A percentile compares a stretch with the other conserved stretches of the same genome.
phyloP scores from a whole-genome alignment of 2,888 invertebrate genomes.

The Acanthosepion pharaonis region DNA sequence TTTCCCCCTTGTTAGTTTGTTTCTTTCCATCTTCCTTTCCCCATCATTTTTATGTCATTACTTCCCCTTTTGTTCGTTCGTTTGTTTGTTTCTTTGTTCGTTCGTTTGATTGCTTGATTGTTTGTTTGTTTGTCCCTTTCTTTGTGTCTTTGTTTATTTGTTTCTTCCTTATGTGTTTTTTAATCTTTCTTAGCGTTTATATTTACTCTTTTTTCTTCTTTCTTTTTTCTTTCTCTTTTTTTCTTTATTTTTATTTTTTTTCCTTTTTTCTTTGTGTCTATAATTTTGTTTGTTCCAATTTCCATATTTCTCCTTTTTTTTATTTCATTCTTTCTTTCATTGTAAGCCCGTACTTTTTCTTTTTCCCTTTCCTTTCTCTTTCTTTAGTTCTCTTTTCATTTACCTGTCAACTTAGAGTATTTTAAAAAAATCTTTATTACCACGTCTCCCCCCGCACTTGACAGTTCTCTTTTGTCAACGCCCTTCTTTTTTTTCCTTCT shows the following conservation, averaged over 20 bases:
- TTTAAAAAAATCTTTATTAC: too few species aligned
- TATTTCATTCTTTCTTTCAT: neutral
- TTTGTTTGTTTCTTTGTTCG: neutral
- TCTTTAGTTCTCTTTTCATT: neutral
- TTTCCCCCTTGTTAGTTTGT: too few species aligned
- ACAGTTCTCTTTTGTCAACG: too few species aligned
- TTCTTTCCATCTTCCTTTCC: neutral
- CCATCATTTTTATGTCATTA: accelerated
- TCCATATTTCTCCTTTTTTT: neutral
- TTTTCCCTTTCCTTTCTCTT: neutral
- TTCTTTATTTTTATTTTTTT: neutral
- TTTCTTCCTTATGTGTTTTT: neutral
- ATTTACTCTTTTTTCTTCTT: neutral
- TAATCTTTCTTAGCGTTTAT: neutral
- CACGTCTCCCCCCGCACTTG: too few species aligned
- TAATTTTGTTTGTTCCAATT: neutral
- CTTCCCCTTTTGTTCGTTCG: neutral
- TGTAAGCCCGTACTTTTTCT: neutral
- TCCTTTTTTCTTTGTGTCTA: neutral
- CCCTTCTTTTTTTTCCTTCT: neutral
- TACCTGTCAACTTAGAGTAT: neutral
- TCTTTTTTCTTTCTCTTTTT: neutral
- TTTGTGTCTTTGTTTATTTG: neutral
- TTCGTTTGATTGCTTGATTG: neutral
- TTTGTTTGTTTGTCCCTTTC: too few species aligned